Base-by-base conservation (phyloP, 2,113 vertebrate genomes). In the Grammomys surdaster region DNA sequence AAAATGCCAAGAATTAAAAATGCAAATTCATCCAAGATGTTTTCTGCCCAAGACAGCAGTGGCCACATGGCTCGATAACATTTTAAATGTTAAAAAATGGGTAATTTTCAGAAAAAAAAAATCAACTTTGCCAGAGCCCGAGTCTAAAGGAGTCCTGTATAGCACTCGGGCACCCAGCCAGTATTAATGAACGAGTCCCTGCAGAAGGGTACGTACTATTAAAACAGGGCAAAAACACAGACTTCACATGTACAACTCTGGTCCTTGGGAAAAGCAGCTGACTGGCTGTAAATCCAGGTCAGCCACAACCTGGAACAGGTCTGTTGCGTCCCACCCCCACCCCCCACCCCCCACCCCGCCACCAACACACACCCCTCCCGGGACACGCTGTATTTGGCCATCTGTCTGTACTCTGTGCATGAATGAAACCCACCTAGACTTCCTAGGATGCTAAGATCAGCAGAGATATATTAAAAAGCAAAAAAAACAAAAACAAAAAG, bases 21-120 rank as follows among this genome's bases (percentile, higher is more conserved):
- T 97, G 97, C 97, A 98, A 98, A 98, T 98, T 98, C 97, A 98
- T 97, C 95, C 97, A 98, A 98, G 97, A 98, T 98, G 96, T 96
- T 98, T 96, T 97, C 97, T 98, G 97, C 97, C 97, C 97, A 91
- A 97, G 97, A 97, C 82, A 0, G 97, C 93, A 76, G 92, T 92
- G 96, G 96, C 97, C 97, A 98, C 97, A 97, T 98, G 97, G 96
- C 96, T 98, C 28, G 82, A 86, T 98, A 98, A 98, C 95, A 96
- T 97, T 98, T 98, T 97, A 98, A 98, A 98, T 98, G 95, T 97
- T 98, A 97, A 97, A 96, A 98, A 97, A 96, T 95, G 97, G 96
- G 90, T 97, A 92, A 96, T 97, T 97, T 97, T 98, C 98, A 98
- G 93, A 97, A 97, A 98, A 98, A 63, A 98, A 98, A 90, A 98